A percentile compares a stretch with the other conserved stretches of the same genome.
phyloP scores from a whole-genome alignment of 2,888 invertebrate genomes.

The Hyposoter didymator region DNA sequence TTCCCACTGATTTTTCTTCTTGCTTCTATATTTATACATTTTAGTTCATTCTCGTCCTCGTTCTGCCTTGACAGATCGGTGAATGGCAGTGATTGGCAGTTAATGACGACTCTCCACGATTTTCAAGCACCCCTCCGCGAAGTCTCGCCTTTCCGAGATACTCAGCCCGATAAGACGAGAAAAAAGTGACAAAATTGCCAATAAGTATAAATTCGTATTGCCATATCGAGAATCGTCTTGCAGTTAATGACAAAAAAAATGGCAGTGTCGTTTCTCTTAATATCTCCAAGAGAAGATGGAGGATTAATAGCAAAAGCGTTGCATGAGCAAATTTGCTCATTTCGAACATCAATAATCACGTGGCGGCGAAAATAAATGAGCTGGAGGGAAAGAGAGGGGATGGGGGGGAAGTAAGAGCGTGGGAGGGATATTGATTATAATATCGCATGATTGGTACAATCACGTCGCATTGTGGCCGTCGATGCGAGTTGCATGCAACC shows the following conservation, averaged over 20 bases:
- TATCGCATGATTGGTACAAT: conserved; percentile 83
- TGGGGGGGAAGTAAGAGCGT: conserved; percentile 53
- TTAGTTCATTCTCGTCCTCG: conserved; percentile 14
- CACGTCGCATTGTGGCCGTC: conserved; percentile 78
- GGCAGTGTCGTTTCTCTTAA: not conserved
- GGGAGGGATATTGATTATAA: conserved; percentile 81
- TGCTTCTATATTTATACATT: not conserved
- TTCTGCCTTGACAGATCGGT: conserved; percentile 49
- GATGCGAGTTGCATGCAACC: conserved; percentile 78
- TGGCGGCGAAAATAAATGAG: not conserved
- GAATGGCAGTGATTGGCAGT: conserved; percentile 81
- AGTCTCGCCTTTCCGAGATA: not conserved
- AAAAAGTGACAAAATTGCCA: conserved; percentile 24
- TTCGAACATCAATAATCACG: not conserved
- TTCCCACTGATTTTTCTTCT: conserved; percentile 28
- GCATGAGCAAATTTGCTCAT: not conserved
- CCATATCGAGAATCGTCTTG: not conserved
- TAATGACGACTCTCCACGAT: conserved; percentile 79
- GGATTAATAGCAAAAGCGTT: not conserved
- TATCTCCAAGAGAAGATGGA: too few relatives aligned
- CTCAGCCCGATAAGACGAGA: conserved; percentile 10
- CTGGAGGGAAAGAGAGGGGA: conserved; percentile 41
- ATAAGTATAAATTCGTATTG: not conserved
- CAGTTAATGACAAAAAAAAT: not conserved
- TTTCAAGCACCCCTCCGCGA: conserved; percentile 27